Evolutionary conservation across 2,888 invertebrate species (phyloP), one percentile per base, ranked within the genome.

Genomic region (Oscheius sp.): DNA sequence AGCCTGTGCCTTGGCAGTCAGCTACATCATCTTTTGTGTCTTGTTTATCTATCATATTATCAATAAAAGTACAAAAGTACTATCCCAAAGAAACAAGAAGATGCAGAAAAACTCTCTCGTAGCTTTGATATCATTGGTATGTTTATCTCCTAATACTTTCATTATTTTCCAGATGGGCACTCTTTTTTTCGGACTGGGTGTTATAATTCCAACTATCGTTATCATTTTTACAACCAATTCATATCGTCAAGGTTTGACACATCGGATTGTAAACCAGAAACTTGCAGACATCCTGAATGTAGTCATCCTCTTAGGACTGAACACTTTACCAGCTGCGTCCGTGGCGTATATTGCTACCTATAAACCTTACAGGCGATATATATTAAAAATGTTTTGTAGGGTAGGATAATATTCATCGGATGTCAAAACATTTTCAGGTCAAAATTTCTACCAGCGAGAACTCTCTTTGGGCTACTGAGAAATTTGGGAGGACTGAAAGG

Each of bases 211-310:
- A 41, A 18, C 2, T 5, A 61, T 61, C 18, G n/a, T 61, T 21
- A 41, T 61, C 41, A n/a, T 61, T 2, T 2, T 61, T n/a, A 5
- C 43, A 43, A 61, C 61, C 18, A 23, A 23, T 43, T 61, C 61
- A 1, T 61, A 43, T 45, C 18, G 61, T 13, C 35, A 35, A 61
- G 61, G 61, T 61, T n/a, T n/a, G n/a, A n/a, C n/a, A n/a, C n/a
- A n/a, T n/a, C n/a, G n/a, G n/a, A n/a, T n/a, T n/a, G n/a, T n/a
- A n/a, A n/a, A 41, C 43, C 9, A 61, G n/a, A 43, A 5, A 16
- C 7, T 61, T 61, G 13, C 43, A 61, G 61, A 61, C 43, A 41
- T 61, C 13, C 3, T 61, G 12, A 61, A 61, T 43, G n/a, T 61
- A 7, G 41, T 61, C 12, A 61, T 61, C 12, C 21, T 61, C 9